Evolutionary conservation across 2,888 invertebrate genomes (phyloP), one percentile per base, ranked within the genome.

Genomic region (Protula sp.): DNA sequence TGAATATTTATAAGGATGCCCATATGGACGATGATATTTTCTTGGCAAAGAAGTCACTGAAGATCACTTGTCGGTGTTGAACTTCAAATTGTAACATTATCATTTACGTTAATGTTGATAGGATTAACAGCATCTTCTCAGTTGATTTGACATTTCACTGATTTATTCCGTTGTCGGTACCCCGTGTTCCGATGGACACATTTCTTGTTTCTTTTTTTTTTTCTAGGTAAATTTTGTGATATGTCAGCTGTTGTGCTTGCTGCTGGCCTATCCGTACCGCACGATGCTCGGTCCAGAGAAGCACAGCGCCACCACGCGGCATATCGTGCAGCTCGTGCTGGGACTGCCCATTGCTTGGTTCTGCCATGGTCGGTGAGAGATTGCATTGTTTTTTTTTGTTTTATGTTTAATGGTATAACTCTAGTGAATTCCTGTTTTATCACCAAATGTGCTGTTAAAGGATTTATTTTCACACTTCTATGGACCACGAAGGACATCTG

Each of bases 291-390:
- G 53, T 5, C 62, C 64, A 19, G 28, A 59, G 9, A 31, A 45
- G 9, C 45, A 31, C 4, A 30, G 57, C 3, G 29, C 56, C 31
- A 55, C 54, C 2, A 30, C 51, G 9, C 48, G 67, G 14, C 68
- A 68, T 54, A 14, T 62, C 19, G 22, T 64, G 26, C 61, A 67
- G 48, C 30, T 59, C 14, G 24, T 58, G n/a, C 53, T 64, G 2
- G 68, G 68, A 0, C 30, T 68, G 2, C 48, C 60, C 3, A 38
- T 67, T 22, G 54, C 56, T 2, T 58, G 47, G 50, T 67, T 67
- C 61, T 68, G 68, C 58, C 67, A 65, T 56, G 67, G 68, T 38
- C 47, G 47, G 68, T 68, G 54, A 56, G 62, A 60, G 2, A 31
- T 1, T 4, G 24, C 24, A 14, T 47, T 50, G 1, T 31, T 45